Base-by-base conservation (phyloP, 2,113 vertebrate genomes). In the Microcebus lehilahytsara region DNA sequence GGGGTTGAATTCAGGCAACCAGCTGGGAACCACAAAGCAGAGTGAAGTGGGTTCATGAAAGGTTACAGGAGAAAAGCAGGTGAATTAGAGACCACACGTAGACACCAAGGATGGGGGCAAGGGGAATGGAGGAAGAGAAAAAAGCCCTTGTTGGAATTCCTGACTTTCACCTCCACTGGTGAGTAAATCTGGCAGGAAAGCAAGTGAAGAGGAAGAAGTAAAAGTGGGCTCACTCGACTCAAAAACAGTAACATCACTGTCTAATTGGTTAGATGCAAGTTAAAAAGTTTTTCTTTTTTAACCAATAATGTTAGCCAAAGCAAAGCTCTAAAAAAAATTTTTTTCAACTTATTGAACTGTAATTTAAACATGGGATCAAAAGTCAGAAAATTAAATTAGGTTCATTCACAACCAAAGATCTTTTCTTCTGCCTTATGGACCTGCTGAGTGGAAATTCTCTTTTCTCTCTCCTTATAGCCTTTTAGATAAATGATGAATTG, bases 401-500 rank as follows among this genome's bases (percentile, higher is more conserved):
- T 37, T 92, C 53, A 16, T 72, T 79, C 71, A 12, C 60, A 83
- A 5, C 67, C 79, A 32, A 30, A 60, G 84, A 19, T 30, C 58
- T 37, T 25, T 53, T 37, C 71, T 89, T 93, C 51, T 40, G 71
- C 84, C 49, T 56, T 16, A 0, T 22, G 69, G 89, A 89, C 2
- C 56, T 16, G 40, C 78, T 32, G 74, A 69, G 51, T 64, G 0
- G 27, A 97, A 97, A 94, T 96, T 93, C 97, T 49, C n/a, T 97
- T 98, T 97, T 93, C 46, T 40, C 85, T 64, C 93, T 95, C 74
- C 93, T 97, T 74, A 88, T 46, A 66, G 79, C 40, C 72, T 64
- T 94, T 60, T 64, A 89, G 97, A 94, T 96, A 97, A 98, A 98
- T 97, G 81, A 97, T 97, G 97, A 98, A 97, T 93, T 93, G 72